A percentile compares a stretch with the other conserved stretches of the same genome.
Conservation (phyloP, 2,113 vertebrate species). For the Reinhardtius hippoglossoides region DNA sequence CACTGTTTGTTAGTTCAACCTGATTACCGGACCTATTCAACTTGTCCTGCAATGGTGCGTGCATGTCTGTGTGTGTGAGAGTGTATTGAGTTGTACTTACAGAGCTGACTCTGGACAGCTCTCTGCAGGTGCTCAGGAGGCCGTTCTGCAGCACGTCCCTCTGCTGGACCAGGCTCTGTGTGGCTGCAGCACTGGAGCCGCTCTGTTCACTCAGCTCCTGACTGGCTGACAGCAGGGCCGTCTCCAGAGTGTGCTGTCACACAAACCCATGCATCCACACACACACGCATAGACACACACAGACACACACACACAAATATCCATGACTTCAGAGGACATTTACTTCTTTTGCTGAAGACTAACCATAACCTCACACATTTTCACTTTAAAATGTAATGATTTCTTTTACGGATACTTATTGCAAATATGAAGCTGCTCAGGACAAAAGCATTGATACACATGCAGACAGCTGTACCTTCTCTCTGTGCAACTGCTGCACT, state of each 20-base stretch:
- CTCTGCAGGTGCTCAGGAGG: slow-evolving; percentile 94
- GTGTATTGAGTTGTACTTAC: slow-evolving; percentile 78
- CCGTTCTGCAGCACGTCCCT: slow-evolving; percentile 94
- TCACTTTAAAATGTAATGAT: no score
- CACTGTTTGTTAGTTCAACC: background rate
- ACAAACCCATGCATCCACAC: background rate
- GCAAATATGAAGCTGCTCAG: background rate
- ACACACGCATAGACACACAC: background rate
- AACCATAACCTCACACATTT: background rate
- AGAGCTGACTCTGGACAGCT: slow-evolving; percentile 87
- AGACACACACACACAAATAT: background rate
- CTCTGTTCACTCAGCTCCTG: slow-evolving; percentile 94
- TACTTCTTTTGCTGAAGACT: no score
- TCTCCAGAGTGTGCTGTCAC: slow-evolving; percentile 93
- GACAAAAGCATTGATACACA: background rate
- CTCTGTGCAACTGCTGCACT: slow-evolving; percentile 95
- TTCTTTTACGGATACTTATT: no score
- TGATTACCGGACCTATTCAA: background rate
- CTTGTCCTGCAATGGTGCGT: background rate
- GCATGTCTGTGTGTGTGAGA: background rate
- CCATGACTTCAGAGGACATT: no score
- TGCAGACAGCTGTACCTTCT: slow-evolving; percentile 85
- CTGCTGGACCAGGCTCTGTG: slow-evolving; percentile 91
- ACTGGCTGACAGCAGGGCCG: slow-evolving; percentile 93
- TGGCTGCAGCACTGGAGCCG: slow-evolving; percentile 83